Evolutionary conservation across 2,888 invertebrate species (phyloP).

Genomic region (Tigriopus californicus): DNA sequence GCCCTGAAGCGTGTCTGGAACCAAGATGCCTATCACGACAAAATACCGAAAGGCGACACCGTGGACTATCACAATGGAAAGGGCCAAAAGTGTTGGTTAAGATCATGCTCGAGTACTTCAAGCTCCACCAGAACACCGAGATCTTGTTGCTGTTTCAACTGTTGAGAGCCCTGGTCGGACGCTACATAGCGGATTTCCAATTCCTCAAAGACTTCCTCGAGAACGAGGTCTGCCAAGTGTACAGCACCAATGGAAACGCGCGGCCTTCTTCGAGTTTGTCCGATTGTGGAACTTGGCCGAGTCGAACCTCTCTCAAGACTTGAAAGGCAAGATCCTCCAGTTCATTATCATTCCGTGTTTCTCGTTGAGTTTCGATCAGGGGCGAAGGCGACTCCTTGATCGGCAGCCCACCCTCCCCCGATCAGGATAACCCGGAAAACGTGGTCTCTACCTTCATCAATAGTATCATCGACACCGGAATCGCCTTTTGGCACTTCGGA

Average conservation of each 20-base stretch:
- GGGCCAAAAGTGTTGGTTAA: constrained; percentile 79
- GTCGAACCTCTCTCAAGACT: constrained; percentile 48
- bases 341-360: constrained; percentile 85
- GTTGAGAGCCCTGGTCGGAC: constrained; percentile 62
- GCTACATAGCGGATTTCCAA: constrained; percentile 83
- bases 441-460: constrained; percentile 85
- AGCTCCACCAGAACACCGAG: constrained; percentile 59
- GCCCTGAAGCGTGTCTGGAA: constrained; percentile 32
- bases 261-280: constrained; percentile 86
- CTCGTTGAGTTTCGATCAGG: constrained; percentile 75
- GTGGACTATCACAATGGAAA: constrained; percentile 82
- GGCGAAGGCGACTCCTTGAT: constrained; percentile 72
- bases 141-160: constrained; percentile 82
- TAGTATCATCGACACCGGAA: constrained; percentile 71
- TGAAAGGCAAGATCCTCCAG: constrained; percentile 71
- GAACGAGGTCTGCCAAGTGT: constrained; percentile 69
- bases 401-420: constrained; percentile 60
- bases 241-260: constrained; percentile 87
- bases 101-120: constrained; percentile 73
- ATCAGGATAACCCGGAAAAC: constrained; percentile 70
- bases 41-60: constrained; percentile 59
- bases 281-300: constrained; percentile 48
- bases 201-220: constrained; percentile 71
- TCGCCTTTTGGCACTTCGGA: constrained; percentile 74
- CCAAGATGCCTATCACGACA: constrained; percentile 33